Conservation (phyloP, 2,888 invertebrate genomes). For the Deroplatys truncata region DNA sequence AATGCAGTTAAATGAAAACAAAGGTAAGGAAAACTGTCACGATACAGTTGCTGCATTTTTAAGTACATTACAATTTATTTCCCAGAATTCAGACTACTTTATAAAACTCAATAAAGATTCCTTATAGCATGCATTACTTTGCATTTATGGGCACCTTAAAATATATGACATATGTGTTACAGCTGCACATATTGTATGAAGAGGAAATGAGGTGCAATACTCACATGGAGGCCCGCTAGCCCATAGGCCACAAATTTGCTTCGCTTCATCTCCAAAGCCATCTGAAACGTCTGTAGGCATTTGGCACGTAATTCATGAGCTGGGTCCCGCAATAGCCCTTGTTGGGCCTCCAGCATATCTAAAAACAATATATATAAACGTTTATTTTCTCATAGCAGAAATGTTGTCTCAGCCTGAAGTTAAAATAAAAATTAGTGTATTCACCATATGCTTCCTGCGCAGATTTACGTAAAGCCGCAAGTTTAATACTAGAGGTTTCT, state of each 20-base stretch:
- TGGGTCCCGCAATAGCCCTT: slow-evolving; percentile 69
- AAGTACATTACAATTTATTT: no score
- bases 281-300: slow-evolving; percentile 79
- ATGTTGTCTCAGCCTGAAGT: background rate
- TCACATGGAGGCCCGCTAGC: slow-evolving; percentile 85
- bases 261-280: slow-evolving; percentile 82
- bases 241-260: slow-evolving; percentile 80
- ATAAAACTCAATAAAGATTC: no score
- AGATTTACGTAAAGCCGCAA: slow-evolving; percentile 68
- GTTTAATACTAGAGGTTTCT: slow-evolving; percentile 78
- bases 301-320: slow-evolving; percentile 79
- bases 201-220: slow-evolving; percentile 38
- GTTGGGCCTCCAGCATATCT: slow-evolving; percentile 80
- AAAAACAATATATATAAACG: slow-evolving; percentile 26
- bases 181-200: no score
- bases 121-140: no score
- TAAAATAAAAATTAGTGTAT: background rate
- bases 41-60: no score
- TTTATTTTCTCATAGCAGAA: background rate
- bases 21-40: no score
- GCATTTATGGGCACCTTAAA: no score
- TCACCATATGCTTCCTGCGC: slow-evolving; percentile 85
- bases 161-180: no score
- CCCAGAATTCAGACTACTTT: no score
- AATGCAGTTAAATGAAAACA: no score